Base-by-base conservation (phyloP, 1,140 invertebrate genomes). In the Mesaphorura yosii region DNA sequence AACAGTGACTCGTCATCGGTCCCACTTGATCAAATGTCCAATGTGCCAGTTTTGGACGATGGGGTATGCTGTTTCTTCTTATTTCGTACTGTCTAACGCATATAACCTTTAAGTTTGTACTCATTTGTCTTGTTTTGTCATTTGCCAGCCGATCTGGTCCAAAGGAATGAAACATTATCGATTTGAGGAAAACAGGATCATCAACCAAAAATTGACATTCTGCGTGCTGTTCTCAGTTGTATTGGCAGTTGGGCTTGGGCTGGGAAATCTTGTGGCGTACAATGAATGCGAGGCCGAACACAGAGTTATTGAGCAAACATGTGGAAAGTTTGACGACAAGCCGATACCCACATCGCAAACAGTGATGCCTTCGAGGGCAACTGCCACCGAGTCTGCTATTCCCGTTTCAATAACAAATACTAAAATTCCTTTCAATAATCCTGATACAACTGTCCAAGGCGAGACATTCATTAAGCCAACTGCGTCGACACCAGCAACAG, bases 121-220 rank as follows among this genome's bases (percentile, higher is more conserved):
- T n/a, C n/a, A n/a, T n/a, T n/a, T n/a, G n/a, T 28, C 10, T 25
- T 5, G 42, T 29, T 48, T 22, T 38, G 37, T 46, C 26, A 31
- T 51, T 52, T 34, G 20, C 44, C 27, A 62, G 60, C 60, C 60
- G 31, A 62, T 62, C 29, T 62, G 60, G 60, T 41, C 48, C n/a
- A 59, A 57, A 40, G 60, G 60, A 37, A 34, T 50, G 44, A 62
- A 58, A 40, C 31, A 29, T 3, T 62, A 62, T 27, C 53, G 42
- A 26, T 62, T 62, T 40, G 44, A 57, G 37, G 57, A 62, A 48
- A 62, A 62, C 52, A 50, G 57, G 17, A 46, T 46, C 1, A 48
- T 59, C 15, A 62, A 62, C 39, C 60, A 62, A 37, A 62, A 62
- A 22, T 40, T 62, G 39, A 62, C 60, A 22, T 57, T 62, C 41